Base-by-base conservation (phyloP, 2,113 vertebrate species). In the Motacilla tschutschensis region DNA sequence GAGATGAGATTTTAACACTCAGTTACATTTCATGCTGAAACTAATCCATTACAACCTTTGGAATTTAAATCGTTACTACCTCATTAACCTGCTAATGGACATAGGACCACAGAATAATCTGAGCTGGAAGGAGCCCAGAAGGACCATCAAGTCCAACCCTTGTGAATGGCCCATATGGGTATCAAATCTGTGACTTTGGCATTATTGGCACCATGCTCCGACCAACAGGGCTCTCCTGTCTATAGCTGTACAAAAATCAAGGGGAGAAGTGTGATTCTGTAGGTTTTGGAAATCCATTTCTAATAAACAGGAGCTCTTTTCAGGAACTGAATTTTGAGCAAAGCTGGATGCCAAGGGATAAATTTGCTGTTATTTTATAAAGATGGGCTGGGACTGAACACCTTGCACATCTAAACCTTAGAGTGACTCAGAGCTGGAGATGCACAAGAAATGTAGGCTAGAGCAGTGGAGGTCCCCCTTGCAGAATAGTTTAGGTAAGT, bases 71-170 rank as follows among this genome's bases (percentile, higher is more conserved):
- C 62, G 86, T 97, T 98, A 97, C 96, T 97, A 97, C 95, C 97
- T 98, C 97, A 98, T 98, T 98, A 98, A 98, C 98, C 98, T 97
- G 91, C 96, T 98, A 98, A 98, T 97, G 96, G 97, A 93, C 96
- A 93, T 64, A 22, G 43, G 57, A 58, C 50, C 51, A 65, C 44
- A 36, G 53, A 58, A 51, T 36, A 74, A 58, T 66, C 21, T 36
- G 60, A 36, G 26, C 2, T 74, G 70, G 51, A 74, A 66, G 51
- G 51, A 74, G 8, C 60, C 51, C 70, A 51, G 51, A n/a, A 58
- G n/a, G 26, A n/a, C n/a, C 51, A 58, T 43, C 17, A 50, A 58
- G n/a, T 22, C 53, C 60, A 65, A 1, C 36, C 21, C n/a, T 36
- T 43, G 14, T 44, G 36, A 28, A 36, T 36, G 36, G 26, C 26